A percentile compares a stretch with the other conserved stretches of the same genome.
phyloP scores from a whole-genome alignment of 2,888 invertebrate species.

The Drosophila quasianomalipes region DNA sequence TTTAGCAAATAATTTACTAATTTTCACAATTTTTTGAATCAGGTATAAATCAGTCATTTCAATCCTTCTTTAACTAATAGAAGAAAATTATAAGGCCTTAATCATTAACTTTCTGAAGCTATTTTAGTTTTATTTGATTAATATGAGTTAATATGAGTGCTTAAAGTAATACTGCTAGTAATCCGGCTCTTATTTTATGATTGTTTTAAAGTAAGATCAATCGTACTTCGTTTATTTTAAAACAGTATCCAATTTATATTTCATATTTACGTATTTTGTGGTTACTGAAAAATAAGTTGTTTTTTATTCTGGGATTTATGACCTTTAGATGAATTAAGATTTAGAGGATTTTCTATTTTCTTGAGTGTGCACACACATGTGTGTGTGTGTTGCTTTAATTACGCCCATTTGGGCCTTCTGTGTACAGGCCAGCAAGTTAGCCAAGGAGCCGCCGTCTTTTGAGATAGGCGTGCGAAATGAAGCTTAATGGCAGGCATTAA shows the following conservation, averaged over 20 bases:
- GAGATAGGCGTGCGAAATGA: slow-evolving; percentile 21
- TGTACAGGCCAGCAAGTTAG: slow-evolving; percentile 45
- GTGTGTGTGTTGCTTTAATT: slow-evolving; percentile 48
- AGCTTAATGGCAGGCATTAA: slow-evolving; percentile 71
- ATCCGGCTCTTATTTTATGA: background rate
- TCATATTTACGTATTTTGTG: background rate
- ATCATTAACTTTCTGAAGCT: background rate
- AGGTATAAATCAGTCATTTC: too few relatives aligned
- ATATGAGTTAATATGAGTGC: background rate
- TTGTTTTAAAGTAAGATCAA: background rate
- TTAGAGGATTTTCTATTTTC: background rate
- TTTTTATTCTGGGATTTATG: background rate
- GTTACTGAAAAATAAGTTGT: background rate
- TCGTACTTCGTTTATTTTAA: background rate
- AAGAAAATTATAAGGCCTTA: background rate
- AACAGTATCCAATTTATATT: background rate
- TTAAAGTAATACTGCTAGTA: background rate
- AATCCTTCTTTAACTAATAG: background rate
- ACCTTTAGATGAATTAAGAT: background rate
- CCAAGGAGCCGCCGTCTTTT: slow-evolving; percentile 27
- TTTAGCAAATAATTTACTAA: too few relatives aligned
- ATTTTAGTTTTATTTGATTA: background rate
- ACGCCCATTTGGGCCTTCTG: slow-evolving; percentile 37
- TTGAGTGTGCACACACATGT: slow-evolving; percentile 7
- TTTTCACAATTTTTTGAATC: background rate